Conservation (phyloP, 1,140 invertebrate genomes). For the Aphis gossypii region DNA sequence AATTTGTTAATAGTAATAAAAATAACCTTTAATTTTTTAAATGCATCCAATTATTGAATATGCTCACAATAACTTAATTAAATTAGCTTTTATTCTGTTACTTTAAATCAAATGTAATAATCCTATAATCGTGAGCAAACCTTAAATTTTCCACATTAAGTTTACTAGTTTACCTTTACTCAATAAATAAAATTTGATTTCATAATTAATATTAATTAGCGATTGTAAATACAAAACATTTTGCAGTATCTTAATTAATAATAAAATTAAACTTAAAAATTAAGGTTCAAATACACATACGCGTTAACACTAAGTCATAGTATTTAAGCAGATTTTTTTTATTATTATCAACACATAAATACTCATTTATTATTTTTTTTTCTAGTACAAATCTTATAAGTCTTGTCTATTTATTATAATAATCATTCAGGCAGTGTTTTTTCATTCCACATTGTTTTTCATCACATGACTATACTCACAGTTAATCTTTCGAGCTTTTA, state of each 20-base stretch:
- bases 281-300: constrained; percentile 34
- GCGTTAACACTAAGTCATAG: constrained; percentile 56
- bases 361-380: constrained; percentile 33
- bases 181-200: constrained; percentile 10
- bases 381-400: constrained; percentile 46
- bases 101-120: background rate
- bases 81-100: constrained; percentile 41
- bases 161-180: background rate
- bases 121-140: constrained; percentile 12
- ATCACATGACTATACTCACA: constrained; percentile 44
- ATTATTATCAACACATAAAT: background rate
- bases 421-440: constrained; percentile 31
- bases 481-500: constrained; percentile 45
- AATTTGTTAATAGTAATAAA: background rate
- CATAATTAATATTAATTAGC: background rate
- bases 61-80: constrained; percentile 57
- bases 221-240: constrained; percentile 25
- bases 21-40: constrained; percentile 15
- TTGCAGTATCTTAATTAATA: background rate
- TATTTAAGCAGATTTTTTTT: constrained; percentile 27
- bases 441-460: constrained; percentile 54
- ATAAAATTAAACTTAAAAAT: constrained; percentile 33
- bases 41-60: constrained; percentile 47
- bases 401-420: constrained; percentile 32
- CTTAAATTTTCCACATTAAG: constrained; percentile 7